Evolutionary conservation across 2,888 invertebrate species (phyloP), one percentile per base, ranked within the genome.

Genomic region (Drepana falcataria): DNA sequence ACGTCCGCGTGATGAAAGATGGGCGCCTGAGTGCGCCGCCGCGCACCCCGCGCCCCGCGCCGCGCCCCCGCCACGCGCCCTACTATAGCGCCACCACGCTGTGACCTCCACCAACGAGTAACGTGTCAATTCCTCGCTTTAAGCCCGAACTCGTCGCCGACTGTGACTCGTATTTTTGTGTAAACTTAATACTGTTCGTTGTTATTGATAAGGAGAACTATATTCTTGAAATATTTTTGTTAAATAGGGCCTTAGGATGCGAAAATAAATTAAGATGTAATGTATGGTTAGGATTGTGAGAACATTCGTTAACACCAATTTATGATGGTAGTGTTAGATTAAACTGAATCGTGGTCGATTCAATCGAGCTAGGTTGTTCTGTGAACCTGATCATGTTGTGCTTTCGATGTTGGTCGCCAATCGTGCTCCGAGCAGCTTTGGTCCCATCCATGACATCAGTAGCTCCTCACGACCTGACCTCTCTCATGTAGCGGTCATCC

Each of bases 1-100:
- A 94, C 93, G 94, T 94, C 89, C 94, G 93, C 92, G 93, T 94
- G 92, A 93, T 93, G 92, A 94, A 94, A 93, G 94, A 94, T 92
- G 94, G 93, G 72, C 90, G 91, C 77, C 81, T 82, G 86, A 90
- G 83, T 78, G 82, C 84, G 80, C 81, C 85, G 66, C 83, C 85
- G 49, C 35, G 49, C n/a, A 35, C 35, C 4, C 35, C 56, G 37
- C 44, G 44, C 7, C 62, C 61, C 55, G 54, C 61, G 68, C 73
- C 76, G 59, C 72, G 70, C 58, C 72, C 71, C 63, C 76, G 76
- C 66, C 69, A 72, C 59, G 67, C 74, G 65, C 73, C 69, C 75
- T 82, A 73, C 82, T 83, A 79, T 79, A 81, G 85, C 73, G 85
- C 84, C 82, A 85, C 86, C 77, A 85, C 86, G 68, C 83, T 86